These are phyloP conservation scores for Cetonia aurata DNA, from an alignment of 2,888 invertebrate species.

Conservation along the genomic window DNA sequence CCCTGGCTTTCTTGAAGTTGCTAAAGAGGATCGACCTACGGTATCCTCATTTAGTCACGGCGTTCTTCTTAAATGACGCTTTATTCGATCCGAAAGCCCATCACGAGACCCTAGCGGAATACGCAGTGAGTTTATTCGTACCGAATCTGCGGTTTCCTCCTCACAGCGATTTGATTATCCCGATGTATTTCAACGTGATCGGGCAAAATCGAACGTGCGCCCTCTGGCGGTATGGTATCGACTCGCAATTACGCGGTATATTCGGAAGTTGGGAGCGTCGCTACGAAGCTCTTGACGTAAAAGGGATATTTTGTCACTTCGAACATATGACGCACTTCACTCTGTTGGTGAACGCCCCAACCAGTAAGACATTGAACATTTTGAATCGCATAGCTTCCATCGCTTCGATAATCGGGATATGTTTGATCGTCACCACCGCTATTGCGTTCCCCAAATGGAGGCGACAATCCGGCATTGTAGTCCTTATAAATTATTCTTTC, in stretches of 20 bases:
- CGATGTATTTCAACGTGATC: slow-evolving; percentile 2
- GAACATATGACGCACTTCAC: slow-evolving; percentile 43
- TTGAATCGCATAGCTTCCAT: slow-evolving; percentile 19
- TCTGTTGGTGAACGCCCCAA: slow-evolving; percentile 29
- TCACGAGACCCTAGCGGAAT: neutral
- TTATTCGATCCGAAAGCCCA: slow-evolving; percentile 21
- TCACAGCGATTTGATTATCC: neutral
- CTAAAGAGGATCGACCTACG: neutral
- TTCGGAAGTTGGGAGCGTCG: slow-evolving; percentile 33
- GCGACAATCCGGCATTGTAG: slow-evolving; percentile 11
- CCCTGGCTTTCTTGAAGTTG: neutral
- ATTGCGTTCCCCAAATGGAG: slow-evolving; percentile 36
- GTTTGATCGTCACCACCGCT: slow-evolving; percentile 30
- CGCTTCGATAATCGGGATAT: slow-evolving; percentile 22
- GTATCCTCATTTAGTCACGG: slow-evolving; percentile 20
- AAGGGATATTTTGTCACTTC: slow-evolving; percentile 30
- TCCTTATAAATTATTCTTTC: slow-evolving; percentile 25
- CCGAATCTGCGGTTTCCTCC: slow-evolving; percentile 5
- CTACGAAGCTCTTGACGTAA: slow-evolving; percentile 1
- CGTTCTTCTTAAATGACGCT: slow-evolving; percentile 19
- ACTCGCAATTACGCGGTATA: slow-evolving; percentile 18
- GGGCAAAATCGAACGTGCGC: slow-evolving; percentile 25
- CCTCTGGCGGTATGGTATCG: slow-evolving; percentile 40
- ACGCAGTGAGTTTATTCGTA: slow-evolving; percentile 28
- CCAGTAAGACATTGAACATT: neutral